Base-by-base conservation (phyloP, 2,888 invertebrate species). In the Fabriciana adippe region DNA sequence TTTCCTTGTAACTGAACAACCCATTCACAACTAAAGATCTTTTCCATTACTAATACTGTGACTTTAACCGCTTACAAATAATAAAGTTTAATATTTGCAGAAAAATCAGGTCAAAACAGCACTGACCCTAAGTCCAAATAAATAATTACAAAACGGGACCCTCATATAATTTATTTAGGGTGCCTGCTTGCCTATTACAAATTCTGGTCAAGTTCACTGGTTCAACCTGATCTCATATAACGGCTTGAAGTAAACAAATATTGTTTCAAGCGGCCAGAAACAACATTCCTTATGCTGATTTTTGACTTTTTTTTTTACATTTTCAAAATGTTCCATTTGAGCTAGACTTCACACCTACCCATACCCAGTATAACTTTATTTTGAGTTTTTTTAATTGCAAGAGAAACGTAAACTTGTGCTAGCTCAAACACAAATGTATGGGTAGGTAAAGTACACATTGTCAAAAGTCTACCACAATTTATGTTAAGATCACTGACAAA, bases 381-480 rank as follows among this genome's bases (percentile, higher is more conserved):
- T 61, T 11, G 35, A 41, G 50, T 53, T 56, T 68, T 60, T 62
- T 55, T 62, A 48, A 59, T 59, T 61, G 60, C 21, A 61, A 61
- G 55, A 68, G 63, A 66, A 88, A 89, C 81, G 57, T 66, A 90
- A 89, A 80, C 81, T 71, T 77, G 88, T 74, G 91, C 92, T 91
- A 90, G 92, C 90, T 88, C 91, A 83, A 87, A 82, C 81, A 54
- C 18, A 66, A 70, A 56, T 72, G 75, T 79, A 83, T 83, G 83
- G 85, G 84, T 80, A 88, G 86, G 83, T 79, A 72, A 64, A 11
- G 11, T 78, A 79, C 78, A 82, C 82, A 82, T 51, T 81, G 79
- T 82, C 74, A 79, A 84, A 87, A 91, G 91, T 90, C 90, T 90
- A 92, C 88, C 91, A 91, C 86, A 92, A 92, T 92, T 92, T 87